Evolutionary conservation across 1,140 invertebrate genomes (phyloP).

Genomic region (Phymastichus coffea): DNA sequence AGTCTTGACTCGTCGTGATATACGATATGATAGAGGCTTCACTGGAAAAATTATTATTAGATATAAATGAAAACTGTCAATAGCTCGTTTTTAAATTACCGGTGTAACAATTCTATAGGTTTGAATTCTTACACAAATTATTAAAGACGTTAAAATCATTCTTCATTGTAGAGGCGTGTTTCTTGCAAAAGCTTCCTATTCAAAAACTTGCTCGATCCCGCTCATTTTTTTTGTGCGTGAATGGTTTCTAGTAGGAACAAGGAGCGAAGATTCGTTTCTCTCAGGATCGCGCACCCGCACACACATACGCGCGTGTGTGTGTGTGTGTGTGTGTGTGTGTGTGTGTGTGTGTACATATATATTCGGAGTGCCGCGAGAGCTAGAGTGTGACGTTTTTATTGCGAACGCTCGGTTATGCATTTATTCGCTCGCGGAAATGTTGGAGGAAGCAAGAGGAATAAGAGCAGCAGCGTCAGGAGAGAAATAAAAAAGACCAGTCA

Average conservation of each 20-base stretch:
- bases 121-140: constrained; percentile 13
- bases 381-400: constrained; percentile 2
- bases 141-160: constrained; percentile 1
- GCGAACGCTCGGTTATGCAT: neutral
- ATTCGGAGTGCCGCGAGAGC: too few relatives aligned
- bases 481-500: too few relatives aligned
- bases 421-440: neutral
- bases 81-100: neutral
- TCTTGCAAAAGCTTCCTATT: neutral
- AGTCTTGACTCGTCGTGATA: too few relatives aligned
- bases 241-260: constrained; percentile 4
- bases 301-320: too few relatives aligned
- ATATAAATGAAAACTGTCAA: too few relatives aligned
- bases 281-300: neutral
- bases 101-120: neutral
- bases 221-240: neutral
- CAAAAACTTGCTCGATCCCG: neutral
- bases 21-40: too few relatives aligned
- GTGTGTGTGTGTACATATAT: too few relatives aligned
- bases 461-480: neutral
- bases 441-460: neutral
- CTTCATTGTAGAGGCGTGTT: too few relatives aligned
- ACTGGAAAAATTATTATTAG: too few relatives aligned
- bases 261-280: neutral
- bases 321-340: too few relatives aligned